Evolutionary conservation across 2,113 vertebrate species (phyloP), one percentile per base, ranked within the genome.

Genomic region (Indicator maculatus): DNA sequence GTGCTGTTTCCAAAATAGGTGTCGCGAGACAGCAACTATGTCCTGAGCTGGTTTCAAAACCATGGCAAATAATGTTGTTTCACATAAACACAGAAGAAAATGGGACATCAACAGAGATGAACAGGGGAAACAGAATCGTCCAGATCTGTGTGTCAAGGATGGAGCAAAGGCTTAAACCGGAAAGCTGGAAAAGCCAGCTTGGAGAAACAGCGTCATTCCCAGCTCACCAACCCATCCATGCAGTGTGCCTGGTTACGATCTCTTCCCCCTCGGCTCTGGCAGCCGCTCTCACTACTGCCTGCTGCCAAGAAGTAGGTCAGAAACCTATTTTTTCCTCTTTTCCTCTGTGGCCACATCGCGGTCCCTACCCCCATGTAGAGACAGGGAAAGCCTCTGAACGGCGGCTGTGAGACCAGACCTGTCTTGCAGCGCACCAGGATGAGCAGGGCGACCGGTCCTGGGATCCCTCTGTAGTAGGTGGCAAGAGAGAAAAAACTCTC

Each of bases 1-100:
- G 86, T 83, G 41, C 66, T 71, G 20, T 71, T 96, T 96, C 93
- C 93, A 95, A 94, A 97, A 97, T 89, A 97, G 94, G 93, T 86
- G 75, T 91, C 63, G 61, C 1, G 16, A 93, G 92, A 79, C 69
- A 95, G 66, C 47, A 50, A 74, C 88, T 75, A 64, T 88, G 88
- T 96, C 83, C 63, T 82, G 58, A 85, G 85, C 83, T 75, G 76
- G 69, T 89, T 91, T 90, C 44, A 90, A 78, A 91, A 92, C 70
- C 82, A 90, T 59, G 63, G 80, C 86, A 96, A 97, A 94, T 66
- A 86, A 94, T 88, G 24, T 91, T 96, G 93, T 92, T 93, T 96
- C 89, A 90, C 79, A 91, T 90, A 97, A 96, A 97, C 83, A 74
- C 44, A 89, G 93, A 89, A 82, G 66, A 92, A 88, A 93, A 93